Evolutionary conservation across 2,888 invertebrate genomes (phyloP).

Genomic region (Cheilosia scutellata): DNA sequence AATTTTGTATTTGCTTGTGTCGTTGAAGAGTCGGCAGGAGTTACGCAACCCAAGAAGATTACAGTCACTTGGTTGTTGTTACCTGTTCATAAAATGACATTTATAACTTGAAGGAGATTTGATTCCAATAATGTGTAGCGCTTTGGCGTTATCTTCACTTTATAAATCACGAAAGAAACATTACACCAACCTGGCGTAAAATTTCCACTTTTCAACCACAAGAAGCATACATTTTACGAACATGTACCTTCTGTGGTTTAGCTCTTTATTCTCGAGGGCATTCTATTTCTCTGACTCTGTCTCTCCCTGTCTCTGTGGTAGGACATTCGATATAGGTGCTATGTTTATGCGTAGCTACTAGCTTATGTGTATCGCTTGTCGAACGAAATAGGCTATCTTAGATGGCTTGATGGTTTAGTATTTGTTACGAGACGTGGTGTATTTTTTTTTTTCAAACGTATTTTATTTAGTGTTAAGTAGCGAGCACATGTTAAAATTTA

Average conservation of each 20-base stretch:
- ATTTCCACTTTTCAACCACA: conserved; percentile 2
- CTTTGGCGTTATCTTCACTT: background rate
- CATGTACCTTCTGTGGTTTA: background rate
- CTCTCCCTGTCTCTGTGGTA: background rate
- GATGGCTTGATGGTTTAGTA: background rate
- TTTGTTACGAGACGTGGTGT: no score
- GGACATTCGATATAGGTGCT: conserved; percentile 5
- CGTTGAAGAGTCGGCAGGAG: background rate
- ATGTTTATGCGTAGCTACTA: background rate
- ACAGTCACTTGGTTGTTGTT: conserved; percentile 42
- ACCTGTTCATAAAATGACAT: conserved; percentile 32
- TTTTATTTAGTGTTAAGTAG: no score
- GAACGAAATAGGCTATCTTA: conserved; percentile 5
- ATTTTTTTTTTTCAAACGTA: no score
- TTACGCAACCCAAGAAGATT: conserved; percentile 52
- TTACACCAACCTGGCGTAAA: background rate
- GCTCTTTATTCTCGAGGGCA: background rate
- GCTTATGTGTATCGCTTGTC: background rate
- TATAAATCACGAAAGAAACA: conserved; percentile 19
- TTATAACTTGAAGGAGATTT: conserved; percentile 23
- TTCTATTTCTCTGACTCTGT: background rate
- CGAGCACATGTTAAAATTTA: no score
- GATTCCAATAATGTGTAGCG: background rate
- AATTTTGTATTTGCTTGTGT: conserved; percentile 32
- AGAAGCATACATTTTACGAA: background rate